A percentile compares a stretch with the other conserved stretches of the same genome.
Conservation (phyloP, 2,113 vertebrate genomes). For the Caranx melampygus region DNA sequence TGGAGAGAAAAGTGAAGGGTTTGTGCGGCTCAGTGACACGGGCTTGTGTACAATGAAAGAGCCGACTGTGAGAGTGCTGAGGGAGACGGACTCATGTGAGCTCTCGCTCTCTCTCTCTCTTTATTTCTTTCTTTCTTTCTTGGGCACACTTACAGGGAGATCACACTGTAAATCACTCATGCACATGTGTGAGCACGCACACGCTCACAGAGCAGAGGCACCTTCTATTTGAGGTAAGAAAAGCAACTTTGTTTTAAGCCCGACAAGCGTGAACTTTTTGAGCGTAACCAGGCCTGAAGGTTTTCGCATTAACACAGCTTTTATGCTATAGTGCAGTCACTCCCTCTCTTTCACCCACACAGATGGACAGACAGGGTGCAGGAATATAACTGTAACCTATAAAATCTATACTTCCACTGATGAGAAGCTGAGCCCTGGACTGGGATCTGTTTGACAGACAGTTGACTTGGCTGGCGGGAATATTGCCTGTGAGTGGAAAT, state of each 20-base stretch:
- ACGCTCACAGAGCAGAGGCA: not conserved
- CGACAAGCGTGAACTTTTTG: slow-evolving; percentile 5
- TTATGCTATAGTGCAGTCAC: slow-evolving; percentile 7
- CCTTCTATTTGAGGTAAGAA: slow-evolving; percentile 32
- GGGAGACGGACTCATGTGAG: slow-evolving; percentile 67
- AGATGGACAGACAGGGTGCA: slow-evolving; percentile 23
- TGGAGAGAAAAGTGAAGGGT: slow-evolving; percentile 55
- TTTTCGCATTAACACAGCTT: slow-evolving; percentile 30
- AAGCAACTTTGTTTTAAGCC: slow-evolving; percentile 46
- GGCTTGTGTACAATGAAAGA: slow-evolving; percentile 64
- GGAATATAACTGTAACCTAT: slow-evolving; percentile 42
- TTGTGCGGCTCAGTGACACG: slow-evolving; percentile 52
- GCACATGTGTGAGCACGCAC: not conserved
- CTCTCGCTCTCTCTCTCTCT: slow-evolving; percentile 39
- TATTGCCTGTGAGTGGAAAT: slow-evolving; percentile 66
- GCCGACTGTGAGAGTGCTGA: slow-evolving; percentile 58
- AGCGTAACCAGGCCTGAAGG: slow-evolving; percentile 18
- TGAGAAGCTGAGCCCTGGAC: slow-evolving; percentile 33
- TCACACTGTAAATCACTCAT: slow-evolving; percentile 38
- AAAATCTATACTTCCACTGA: slow-evolving; percentile 42
- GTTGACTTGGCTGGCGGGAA: slow-evolving; percentile 52
- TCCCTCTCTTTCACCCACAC: not conserved
- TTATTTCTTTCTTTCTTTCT: slow-evolving; percentile 27
- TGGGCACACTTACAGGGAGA: slow-evolving; percentile 4
- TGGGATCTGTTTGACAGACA: slow-evolving; percentile 65